Evolutionary conservation across 2,113 vertebrate genomes (phyloP), one percentile per base, ranked within the genome.

Genomic region (Galbula dea): DNA sequence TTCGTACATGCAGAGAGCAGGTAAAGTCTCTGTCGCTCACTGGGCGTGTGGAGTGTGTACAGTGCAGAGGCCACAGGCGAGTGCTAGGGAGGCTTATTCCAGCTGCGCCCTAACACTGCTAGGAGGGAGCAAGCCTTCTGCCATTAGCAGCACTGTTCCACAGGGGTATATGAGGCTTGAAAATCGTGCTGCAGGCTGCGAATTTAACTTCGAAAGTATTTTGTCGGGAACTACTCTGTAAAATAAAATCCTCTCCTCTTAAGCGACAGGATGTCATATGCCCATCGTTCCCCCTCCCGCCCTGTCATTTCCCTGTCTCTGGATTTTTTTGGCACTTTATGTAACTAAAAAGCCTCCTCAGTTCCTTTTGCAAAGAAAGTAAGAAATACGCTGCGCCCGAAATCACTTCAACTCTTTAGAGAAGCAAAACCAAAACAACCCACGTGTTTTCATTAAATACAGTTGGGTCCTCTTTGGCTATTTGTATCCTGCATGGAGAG

Each of bases 51-150:
- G 93, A 94, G 96, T 8, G 78, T 82, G 91, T 88, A 79, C 86
- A 86, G 93, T 4, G 88, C 71, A 91, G 76, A 96, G 95, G 95
- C 94, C 95, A 89, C 61, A 48, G 82, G 71, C 78, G 17, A 91
- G 89, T 20, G 91, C 82, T 72, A 88, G 89, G 89, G 46, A 93
- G 86, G 74, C 65, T 86, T 37, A 29, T 86, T 81, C 66, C 89
- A 85, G 74, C 41, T 59, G 86, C 29, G 54, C 68, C 84, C 79
- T 39, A 22, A 54, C 59, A 37, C 83, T 34, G 86, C 71, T 9
- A 43, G 83, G 82, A 74, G 91, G 67, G 68, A 95, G 55, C 48
- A 43, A 59, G 54, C 45, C 93, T 72, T 59, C 93, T 96, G 93
- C 96, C 96, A 12, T 49, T 26, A 86, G 79, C 94, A 37, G 48